Evolutionary conservation across 2,888 invertebrate genomes (phyloP), one percentile per base, ranked within the genome.

Genomic region (Tinea semifulvella): DNA sequence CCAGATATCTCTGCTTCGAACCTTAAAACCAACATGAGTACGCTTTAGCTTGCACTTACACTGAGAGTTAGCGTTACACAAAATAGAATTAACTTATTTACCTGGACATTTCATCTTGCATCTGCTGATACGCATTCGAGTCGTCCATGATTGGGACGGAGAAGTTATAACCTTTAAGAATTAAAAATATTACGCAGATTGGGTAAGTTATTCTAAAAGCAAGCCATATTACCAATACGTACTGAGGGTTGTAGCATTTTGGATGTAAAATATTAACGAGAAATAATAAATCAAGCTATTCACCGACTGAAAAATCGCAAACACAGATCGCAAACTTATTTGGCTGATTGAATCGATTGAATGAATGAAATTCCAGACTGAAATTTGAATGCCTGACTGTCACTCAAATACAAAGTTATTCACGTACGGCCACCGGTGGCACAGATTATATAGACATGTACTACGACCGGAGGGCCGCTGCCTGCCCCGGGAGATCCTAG

Each of bases 21-120:
- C 58, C 94, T 92, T 54, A n/a, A 68, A 68, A 17, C 10, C n/a
- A n/a, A n/a, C n/a, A 42, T 44, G 7, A 46, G 17, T 25, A 8
- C 6, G n/a, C 8, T 25, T 22, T 22, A n/a, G n/a, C n/a, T n/a
- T n/a, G n/a, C 22, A 22, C 22, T 22, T 22, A 22, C 8, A 7
- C 8, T 8, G 22, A 31, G 14, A 3, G 2, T 31, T 7, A 31
- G 2, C 18, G 10, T 2, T 3, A 14, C 2, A 36, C 10, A 36
- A 10, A 18, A 36, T 36, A 14, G 25, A n/a, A 22, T 22, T 35
- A 13, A 14, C 10, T 11, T 44, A 53, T 61, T 65, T 74, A 91
- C 90, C 92, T 88, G 63, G 89, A 93, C 89, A 94, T 91, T 82
- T 95, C 94, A 73, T 94, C 94, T 73, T 95, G 94, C 88, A 94